A percentile compares a stretch with the other conserved stretches of the same genome.
phyloP scores from a whole-genome alignment of 92 coral and sea anemone species.

The Palythoa grandiflora region DNA sequence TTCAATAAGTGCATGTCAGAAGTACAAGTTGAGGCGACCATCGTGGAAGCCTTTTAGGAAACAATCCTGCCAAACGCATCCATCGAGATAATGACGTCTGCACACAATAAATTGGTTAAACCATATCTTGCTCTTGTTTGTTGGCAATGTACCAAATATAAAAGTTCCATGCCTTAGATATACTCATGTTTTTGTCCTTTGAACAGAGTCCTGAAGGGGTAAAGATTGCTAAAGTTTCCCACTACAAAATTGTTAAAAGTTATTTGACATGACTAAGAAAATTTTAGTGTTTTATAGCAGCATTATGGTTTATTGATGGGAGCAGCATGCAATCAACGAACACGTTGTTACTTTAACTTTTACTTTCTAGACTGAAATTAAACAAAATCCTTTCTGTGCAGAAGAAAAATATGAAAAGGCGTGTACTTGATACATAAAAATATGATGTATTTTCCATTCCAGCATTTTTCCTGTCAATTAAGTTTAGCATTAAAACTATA shows the following conservation, averaged over 20 bases:
- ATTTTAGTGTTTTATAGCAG: background rate
- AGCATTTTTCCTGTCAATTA: background rate
- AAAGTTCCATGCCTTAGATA: background rate
- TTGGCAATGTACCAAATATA: background rate
- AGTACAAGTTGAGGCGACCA: slow-evolving; percentile 30
- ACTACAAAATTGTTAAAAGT: background rate
- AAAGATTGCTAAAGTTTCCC: background rate
- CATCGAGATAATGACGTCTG: slow-evolving; percentile 24
- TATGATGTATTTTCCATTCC: background rate
- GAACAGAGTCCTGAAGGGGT: background rate
- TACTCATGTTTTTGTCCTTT: background rate
- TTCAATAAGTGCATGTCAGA: slow-evolving; percentile 36
- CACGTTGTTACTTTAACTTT: background rate
- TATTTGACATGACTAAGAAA: background rate
- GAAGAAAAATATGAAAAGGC: background rate
- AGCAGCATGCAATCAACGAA: background rate
- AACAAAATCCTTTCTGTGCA: background rate
- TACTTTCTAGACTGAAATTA: slow-evolving; percentile 6
- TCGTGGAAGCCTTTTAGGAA: slow-evolving; percentile 11
- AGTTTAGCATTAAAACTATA: background rate
- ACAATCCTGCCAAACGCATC: slow-evolving; percentile 3
- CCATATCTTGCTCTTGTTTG: slow-evolving; percentile 21
- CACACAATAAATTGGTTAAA: slow-evolving; percentile 30
- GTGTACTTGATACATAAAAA: background rate
- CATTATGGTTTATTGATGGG: background rate